phyloP scores from a whole-genome alignment of 2,888 invertebrate genomes.

The Hymenopus coronatus region DNA sequence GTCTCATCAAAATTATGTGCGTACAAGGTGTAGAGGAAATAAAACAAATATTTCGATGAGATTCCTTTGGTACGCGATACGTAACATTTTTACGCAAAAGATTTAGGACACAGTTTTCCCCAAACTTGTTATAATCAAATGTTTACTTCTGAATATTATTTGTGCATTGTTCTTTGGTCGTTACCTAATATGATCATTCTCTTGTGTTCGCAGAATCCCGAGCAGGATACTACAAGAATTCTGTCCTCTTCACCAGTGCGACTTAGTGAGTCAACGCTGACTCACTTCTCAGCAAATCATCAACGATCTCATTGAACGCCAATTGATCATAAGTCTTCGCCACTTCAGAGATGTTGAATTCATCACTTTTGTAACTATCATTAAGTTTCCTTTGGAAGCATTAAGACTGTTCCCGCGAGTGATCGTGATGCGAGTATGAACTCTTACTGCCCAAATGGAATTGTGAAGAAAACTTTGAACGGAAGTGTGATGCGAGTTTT shows the following conservation, averaged over 20 bases:
- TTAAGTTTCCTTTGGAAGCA: too few relatives aligned
- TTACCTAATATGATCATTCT: background rate
- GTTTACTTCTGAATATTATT: too few relatives aligned
- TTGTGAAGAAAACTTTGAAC: background rate
- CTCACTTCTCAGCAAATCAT: background rate
- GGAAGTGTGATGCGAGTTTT: background rate
- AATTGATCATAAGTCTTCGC: background rate
- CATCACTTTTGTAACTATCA: background rate
- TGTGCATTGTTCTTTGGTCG: too few relatives aligned
- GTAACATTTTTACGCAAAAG: too few relatives aligned
- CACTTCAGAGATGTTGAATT: background rate
- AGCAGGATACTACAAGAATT: conserved; percentile 81
- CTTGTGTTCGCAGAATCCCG: conserved; percentile 48
- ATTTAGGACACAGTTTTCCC: too few relatives aligned
- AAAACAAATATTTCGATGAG: too few relatives aligned
- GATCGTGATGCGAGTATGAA: background rate
- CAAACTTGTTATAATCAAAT: too few relatives aligned
- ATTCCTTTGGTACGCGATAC: too few relatives aligned
- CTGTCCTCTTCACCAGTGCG: conserved; percentile 81
- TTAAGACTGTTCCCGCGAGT: background rate
- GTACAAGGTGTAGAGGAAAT: too few relatives aligned
- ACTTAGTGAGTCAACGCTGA: conserved; percentile 26
- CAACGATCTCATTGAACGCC: conserved; percentile 20
- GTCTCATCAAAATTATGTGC: too few relatives aligned
- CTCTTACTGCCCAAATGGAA: background rate